Percentiles rank a stretch among this genome's conserved stretches.
Conservation (phyloP, 1,140 invertebrate species). For the Drosophila prosaltans region DNA sequence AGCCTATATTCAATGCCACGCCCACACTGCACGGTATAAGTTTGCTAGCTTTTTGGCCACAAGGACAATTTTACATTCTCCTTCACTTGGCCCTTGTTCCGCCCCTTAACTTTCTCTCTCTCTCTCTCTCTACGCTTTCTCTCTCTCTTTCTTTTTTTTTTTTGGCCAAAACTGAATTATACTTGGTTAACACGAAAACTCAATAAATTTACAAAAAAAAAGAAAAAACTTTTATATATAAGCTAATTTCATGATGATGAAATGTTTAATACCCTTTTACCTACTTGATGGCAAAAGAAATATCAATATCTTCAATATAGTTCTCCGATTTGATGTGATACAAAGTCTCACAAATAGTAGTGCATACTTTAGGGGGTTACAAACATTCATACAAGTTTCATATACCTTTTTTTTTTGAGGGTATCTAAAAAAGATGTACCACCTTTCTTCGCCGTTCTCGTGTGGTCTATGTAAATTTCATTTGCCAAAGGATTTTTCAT, state of each 20-base stretch:
- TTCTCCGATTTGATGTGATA: too few species aligned
- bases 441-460: background rate
- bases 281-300: too few species aligned
- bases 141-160: slow-evolving; percentile 23
- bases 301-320: too few species aligned
- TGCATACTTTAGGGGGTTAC: too few species aligned
- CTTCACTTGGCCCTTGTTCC: background rate
- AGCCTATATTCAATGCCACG: slow-evolving; percentile 58
- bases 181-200: slow-evolving; percentile 83
- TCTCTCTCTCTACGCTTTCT: background rate
- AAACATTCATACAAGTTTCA: too few species aligned
- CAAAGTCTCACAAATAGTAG: too few species aligned
- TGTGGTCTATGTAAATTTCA: slow-evolving; percentile 74
- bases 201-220: slow-evolving; percentile 82
- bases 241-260: background rate
- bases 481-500: slow-evolving; percentile 79
- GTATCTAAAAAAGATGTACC: background rate
- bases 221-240: slow-evolving; percentile 34
- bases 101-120: background rate
- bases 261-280: background rate
- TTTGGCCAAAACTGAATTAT: slow-evolving; percentile 79
- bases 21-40: slow-evolving; percentile 17
- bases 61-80: slow-evolving; percentile 11
- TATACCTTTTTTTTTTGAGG: background rate
- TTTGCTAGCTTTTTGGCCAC: background rate